Evolutionary conservation across 2,888 invertebrate species (phyloP), one percentile per base, ranked within the genome.

Genomic region (Clusia tigrina): DNA sequence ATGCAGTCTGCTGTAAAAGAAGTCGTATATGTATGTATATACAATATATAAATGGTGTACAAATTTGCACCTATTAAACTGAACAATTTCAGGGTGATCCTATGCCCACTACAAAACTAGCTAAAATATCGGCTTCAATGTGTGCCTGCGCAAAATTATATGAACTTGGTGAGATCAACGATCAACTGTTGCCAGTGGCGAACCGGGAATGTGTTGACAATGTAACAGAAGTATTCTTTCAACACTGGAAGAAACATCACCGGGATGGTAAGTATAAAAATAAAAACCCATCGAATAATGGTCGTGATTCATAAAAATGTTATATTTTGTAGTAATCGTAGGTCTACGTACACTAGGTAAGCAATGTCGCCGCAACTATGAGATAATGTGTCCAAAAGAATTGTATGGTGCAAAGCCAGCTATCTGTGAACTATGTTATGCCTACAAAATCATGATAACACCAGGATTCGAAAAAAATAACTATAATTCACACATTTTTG

Each of bases 51-150:
- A n/a, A n/a, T n/a, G n/a, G n/a, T n/a, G n/a, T n/a, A n/a, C n/a
- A n/a, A n/a, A n/a, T n/a, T n/a, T n/a, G n/a, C n/a, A n/a, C n/a
- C n/a, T n/a, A n/a, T n/a, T n/a, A n/a, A n/a, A n/a, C n/a, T n/a
- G n/a, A n/a, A n/a, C n/a, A n/a, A n/a, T 42, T 78, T 76, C 74
- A 91, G 90, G 90, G 95, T 2, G 77, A 84, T 12, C 81, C 83
- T 1, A 88, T 89, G 86, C 2, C 22, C 0, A 86, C 76, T 32
- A 82, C 88, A 63, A 88, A 87, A 69, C 67, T 83, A 2, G 96
- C 96, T 0, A 95, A 95, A 83, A 88, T 91, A 71, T 90, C 93
- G 0, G 95, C 91, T 0, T 95, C 95, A 0, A 83, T 96, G 62
- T 88, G 89, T 62, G 88, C 90, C 0, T 95, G 95, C 78, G 87